Evolutionary conservation across 2,888 invertebrate species (phyloP).

Genomic region (Yponomeuta sedellus): DNA sequence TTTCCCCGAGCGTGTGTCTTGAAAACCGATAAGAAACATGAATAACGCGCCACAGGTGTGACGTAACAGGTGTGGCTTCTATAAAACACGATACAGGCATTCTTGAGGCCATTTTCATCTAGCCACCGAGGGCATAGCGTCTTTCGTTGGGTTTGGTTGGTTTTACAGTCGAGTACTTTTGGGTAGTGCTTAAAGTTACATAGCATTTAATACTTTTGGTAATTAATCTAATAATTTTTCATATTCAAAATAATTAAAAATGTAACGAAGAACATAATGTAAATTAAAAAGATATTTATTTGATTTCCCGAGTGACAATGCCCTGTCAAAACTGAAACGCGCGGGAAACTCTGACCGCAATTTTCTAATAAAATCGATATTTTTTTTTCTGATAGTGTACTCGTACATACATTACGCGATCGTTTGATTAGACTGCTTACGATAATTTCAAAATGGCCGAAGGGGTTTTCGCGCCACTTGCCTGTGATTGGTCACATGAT

Average conservation of each 20-base stretch:
- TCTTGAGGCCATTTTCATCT: conserved; percentile 58
- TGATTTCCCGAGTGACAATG: not conserved
- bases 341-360: not conserved
- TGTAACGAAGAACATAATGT: not conserved
- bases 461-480: conserved; percentile 25
- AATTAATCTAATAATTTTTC: not conserved
- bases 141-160: not conserved
- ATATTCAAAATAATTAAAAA: not conserved
- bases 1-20: conserved; percentile 32
- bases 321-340: not conserved
- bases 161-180: not conserved
- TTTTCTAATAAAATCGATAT: not conserved
- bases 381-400: not conserved
- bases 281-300: not conserved
- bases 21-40: conserved; percentile 49
- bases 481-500: conserved; percentile 67
- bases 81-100: conserved; percentile 57
- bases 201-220: not conserved
- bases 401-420: conserved; percentile 2
- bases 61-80: conserved; percentile 62
- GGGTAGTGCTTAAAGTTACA: not conserved
- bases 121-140: conserved; percentile 31
- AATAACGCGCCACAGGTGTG: conserved; percentile 53
- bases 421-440: not conserved
- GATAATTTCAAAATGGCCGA: not conserved